Conservation (phyloP, 2,113 vertebrate genomes). For the Caracal caracal region DNA sequence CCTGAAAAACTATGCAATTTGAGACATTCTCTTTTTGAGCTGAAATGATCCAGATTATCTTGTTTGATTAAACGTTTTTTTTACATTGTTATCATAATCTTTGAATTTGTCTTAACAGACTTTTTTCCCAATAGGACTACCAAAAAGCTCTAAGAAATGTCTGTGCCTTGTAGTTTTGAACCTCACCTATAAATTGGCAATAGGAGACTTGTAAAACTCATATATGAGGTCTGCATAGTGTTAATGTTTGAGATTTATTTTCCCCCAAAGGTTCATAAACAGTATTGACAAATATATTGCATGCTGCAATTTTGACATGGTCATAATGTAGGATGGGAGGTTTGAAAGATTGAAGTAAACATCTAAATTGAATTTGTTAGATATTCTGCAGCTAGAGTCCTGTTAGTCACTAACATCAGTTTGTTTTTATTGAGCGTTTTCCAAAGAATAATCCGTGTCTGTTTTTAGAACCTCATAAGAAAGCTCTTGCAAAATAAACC, state of each 20-base stretch:
- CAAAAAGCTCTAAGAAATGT: neutral
- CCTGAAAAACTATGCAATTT: neutral
- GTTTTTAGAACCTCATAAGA: constrained; percentile 25
- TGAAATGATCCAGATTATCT: constrained; percentile 45
- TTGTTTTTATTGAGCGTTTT: constrained; percentile 75
- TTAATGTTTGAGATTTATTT: constrained; percentile 47
- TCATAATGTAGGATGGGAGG: constrained; percentile 37
- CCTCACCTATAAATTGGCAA: constrained; percentile 48
- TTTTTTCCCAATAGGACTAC: neutral
- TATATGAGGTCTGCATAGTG: constrained; percentile 26
- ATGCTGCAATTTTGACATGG: constrained; percentile 56
- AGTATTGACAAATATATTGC: constrained; percentile 68
- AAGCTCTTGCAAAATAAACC: constrained; percentile 33
- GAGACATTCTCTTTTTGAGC: constrained; percentile 33
- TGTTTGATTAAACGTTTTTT: constrained; percentile 52
- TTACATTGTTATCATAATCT: constrained; percentile 19
- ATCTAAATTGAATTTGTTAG: constrained; percentile 61
- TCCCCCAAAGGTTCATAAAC: constrained; percentile 66
- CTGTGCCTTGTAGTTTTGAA: constrained; percentile 59
- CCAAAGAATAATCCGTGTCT: constrained; percentile 9
- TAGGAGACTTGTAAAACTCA: constrained; percentile 54
- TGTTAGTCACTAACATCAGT: constrained; percentile 29
- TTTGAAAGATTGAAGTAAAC: constrained; percentile 76
- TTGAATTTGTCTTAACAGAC: neutral
- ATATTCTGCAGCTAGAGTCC: constrained; percentile 1